Conservation (phyloP, 2,113 vertebrate species). For the Erythrocebus patas region DNA sequence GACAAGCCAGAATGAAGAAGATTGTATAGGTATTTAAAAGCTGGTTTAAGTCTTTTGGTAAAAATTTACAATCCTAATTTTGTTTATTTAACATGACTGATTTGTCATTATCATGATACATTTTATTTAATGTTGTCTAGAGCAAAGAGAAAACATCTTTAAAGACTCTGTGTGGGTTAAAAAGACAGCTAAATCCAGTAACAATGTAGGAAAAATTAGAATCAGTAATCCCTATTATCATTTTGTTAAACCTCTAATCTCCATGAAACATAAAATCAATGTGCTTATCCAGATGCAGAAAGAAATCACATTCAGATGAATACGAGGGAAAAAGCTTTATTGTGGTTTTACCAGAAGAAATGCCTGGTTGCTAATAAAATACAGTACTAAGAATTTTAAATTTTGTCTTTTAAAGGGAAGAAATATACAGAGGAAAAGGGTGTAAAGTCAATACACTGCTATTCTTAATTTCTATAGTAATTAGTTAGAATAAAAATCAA, state of each 20-base stretch:
- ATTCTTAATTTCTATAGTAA: neutral
- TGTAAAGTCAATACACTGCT: neutral
- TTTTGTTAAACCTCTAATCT: conserved; percentile 51
- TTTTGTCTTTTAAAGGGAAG: neutral
- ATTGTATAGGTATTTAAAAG: neutral
- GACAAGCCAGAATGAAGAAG: neutral
- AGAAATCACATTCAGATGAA: conserved; percentile 27
- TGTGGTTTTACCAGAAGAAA: neutral
- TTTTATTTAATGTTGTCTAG: conserved; percentile 25
- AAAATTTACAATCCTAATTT: neutral
- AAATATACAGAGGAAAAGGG: neutral
- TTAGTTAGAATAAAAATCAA: neutral
- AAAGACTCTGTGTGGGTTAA: neutral
- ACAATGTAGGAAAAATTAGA: conserved; percentile 22
- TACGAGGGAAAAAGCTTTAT: neutral
- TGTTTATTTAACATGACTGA: neutral
- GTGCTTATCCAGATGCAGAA: neutral
- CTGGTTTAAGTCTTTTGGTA: neutral
- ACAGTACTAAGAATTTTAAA: neutral
- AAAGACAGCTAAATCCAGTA: conserved; percentile 24
- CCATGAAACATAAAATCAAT: conserved; percentile 58
- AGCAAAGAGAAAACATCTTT: conserved; percentile 15
- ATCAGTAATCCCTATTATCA: conserved; percentile 18
- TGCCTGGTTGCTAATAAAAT: neutral
- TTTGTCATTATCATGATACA: neutral